Percentiles rank a stretch among this genome's conserved stretches.
These are phyloP conservation scores for Petrocephalus schoutedeni DNA, from an alignment of 2,797 vertebrate species.

Conservation along the genomic window DNA sequence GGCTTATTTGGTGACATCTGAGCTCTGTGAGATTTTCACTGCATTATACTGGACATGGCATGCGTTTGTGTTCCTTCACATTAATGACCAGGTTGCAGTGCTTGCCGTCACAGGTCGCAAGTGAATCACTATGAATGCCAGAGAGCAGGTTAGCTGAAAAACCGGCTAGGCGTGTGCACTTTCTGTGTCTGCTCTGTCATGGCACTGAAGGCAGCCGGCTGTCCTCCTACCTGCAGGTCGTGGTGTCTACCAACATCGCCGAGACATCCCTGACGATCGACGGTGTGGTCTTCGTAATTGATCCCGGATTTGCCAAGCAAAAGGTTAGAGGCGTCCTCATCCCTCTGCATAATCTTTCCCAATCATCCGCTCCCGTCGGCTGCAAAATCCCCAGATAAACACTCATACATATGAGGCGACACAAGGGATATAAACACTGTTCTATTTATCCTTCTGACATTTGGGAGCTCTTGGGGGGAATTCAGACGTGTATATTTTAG, in stretches of 20 bases:
- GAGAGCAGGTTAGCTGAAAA: background rate
- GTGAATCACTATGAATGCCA: background rate
- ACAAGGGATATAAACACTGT: conserved; percentile 58
- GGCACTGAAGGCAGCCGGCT: conserved; percentile 22
- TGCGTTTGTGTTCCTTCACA: background rate
- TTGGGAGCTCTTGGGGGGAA: conserved; percentile 50
- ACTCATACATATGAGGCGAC: conserved; percentile 54
- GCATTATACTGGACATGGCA: background rate
- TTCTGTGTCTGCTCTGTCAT: background rate
- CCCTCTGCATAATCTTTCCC: conserved; percentile 53
- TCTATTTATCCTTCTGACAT: conserved; percentile 69
- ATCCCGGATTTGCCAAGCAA: conserved; percentile 98
- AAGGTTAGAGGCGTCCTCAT: conserved; percentile 69
- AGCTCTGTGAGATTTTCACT: background rate
- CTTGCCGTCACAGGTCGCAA: background rate
- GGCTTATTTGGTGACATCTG: background rate
- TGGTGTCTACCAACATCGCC: conserved; percentile 97
- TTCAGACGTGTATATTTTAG: conserved; percentile 32
- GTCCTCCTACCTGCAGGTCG: conserved; percentile 69
- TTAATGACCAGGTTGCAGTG: background rate
- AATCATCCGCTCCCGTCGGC: conserved; percentile 59
- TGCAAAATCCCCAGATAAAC: conserved; percentile 65
- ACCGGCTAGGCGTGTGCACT: background rate
- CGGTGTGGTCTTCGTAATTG: conserved; percentile 95
- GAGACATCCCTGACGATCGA: conserved; percentile 97